phyloP scores from a whole-genome alignment of 2,797 vertebrate species.

The Peromyscus attwateri region DNA sequence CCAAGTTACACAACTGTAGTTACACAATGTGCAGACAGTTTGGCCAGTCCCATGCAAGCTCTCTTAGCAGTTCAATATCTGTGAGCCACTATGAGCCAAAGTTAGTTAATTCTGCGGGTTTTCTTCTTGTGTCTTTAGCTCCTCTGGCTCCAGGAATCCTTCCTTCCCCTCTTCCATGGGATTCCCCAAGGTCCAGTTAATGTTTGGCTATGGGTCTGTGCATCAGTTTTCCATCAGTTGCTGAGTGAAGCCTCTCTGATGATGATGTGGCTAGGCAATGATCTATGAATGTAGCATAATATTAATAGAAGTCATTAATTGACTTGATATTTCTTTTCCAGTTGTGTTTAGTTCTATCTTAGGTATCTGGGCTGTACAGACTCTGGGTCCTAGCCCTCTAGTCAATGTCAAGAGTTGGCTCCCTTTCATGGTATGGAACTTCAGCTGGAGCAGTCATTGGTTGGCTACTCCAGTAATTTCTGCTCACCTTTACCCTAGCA shows the following conservation, averaged over 20 bases:
- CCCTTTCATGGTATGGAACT: background rate
- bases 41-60: background rate
- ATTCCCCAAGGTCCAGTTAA: background rate
- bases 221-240: background rate
- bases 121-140: background rate
- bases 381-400: background rate
- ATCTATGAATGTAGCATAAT: background rate
- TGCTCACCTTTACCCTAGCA: background rate
- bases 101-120: background rate
- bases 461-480: background rate
- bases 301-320: background rate
- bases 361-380: background rate
- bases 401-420: background rate
- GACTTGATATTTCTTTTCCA: background rate
- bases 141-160: background rate
- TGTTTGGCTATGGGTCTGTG: background rate
- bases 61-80: background rate
- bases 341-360: background rate
- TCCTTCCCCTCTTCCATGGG: background rate
- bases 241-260: background rate
- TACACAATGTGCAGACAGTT: background rate
- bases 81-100: background rate
- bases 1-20: background rate
- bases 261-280: background rate
- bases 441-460: background rate